Percentiles rank a stretch among this genome's conserved stretches.
Evolutionary conservation across 1,140 invertebrate genomes (phyloP).

Genomic region (Drosophila baimaii): DNA sequence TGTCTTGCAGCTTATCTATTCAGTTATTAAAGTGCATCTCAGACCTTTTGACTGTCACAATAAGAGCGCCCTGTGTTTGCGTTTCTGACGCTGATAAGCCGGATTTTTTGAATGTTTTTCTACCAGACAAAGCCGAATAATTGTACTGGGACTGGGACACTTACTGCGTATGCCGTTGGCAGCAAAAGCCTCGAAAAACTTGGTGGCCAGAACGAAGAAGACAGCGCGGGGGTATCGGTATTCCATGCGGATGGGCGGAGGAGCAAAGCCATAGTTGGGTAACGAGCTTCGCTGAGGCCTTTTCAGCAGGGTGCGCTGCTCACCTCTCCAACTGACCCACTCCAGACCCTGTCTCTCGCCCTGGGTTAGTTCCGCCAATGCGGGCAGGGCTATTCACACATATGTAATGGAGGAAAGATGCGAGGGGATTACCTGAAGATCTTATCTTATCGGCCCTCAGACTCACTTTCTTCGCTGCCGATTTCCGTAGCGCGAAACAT

Average conservation of each 20-base stretch:
- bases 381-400: slow-evolving; percentile 60
- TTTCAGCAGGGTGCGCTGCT: slow-evolving; percentile 42
- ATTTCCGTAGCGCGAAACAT: slow-evolving; percentile 81
- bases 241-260: slow-evolving; percentile 52
- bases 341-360: slow-evolving; percentile 7
- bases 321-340: slow-evolving; percentile 24
- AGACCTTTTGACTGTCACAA: slow-evolving; percentile 31
- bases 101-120: slow-evolving; percentile 43
- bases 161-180: slow-evolving; percentile 84
- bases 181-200: slow-evolving; percentile 83
- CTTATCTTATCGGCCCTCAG: slow-evolving; percentile 44
- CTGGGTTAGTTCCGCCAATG: slow-evolving; percentile 64
- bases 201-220: slow-evolving; percentile 73
- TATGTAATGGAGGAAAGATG: neutral
- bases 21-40: slow-evolving; percentile 5
- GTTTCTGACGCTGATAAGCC: slow-evolving; percentile 53
- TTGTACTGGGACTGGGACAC: slow-evolving; percentile 54
- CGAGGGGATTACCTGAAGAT: slow-evolving; percentile 11
- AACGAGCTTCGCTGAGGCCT: slow-evolving; percentile 51
- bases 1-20: slow-evolving; percentile 23
- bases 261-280: slow-evolving; percentile 71
- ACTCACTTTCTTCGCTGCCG: slow-evolving; percentile 82
- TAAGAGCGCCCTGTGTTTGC: slow-evolving; percentile 42
- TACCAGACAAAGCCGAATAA: slow-evolving; percentile 50
- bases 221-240: slow-evolving; percentile 79